phyloP scores from a whole-genome alignment of 2,888 invertebrate genomes.

The Lagria hirta region DNA sequence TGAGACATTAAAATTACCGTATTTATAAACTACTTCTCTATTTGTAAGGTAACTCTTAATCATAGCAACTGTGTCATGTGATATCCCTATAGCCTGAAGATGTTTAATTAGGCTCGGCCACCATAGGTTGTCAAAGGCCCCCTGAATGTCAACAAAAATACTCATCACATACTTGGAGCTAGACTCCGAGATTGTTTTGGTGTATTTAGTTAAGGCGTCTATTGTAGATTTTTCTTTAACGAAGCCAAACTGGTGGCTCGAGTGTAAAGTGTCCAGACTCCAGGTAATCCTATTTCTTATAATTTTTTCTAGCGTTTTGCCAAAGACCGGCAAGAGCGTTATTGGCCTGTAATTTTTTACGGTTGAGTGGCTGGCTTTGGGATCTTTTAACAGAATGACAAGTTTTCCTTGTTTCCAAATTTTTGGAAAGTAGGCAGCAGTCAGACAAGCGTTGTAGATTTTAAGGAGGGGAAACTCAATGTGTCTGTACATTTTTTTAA shows the following conservation, averaged over 20 bases:
- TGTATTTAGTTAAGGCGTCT: neutral
- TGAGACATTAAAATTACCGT: neutral
- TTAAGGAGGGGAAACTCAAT: too few species aligned
- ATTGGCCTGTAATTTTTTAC: slow-evolving; percentile 7
- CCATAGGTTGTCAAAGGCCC: slow-evolving; percentile 3
- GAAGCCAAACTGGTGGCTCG: slow-evolving; percentile 3
- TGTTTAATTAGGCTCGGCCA: slow-evolving; percentile 6
- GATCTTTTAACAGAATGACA: slow-evolving; percentile 1
- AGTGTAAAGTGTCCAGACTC: slow-evolving; percentile 1
- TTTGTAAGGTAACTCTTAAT: slow-evolving; percentile 2
- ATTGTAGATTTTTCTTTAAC: slow-evolving; percentile 2
- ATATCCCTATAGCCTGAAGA: neutral
- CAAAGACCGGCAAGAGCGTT: slow-evolving; percentile 2
- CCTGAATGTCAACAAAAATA: slow-evolving; percentile 5
- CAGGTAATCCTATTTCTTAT: too few species aligned
- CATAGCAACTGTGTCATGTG: neutral
- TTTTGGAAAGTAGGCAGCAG: slow-evolving; percentile 1
- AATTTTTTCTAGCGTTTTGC: slow-evolving; percentile 3
- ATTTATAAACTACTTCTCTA: neutral
- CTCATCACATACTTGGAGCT: slow-evolving; percentile 1
- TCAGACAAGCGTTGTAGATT: neutral
- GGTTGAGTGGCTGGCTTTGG: neutral
- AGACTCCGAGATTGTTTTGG: neutral
- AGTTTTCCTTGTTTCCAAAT: slow-evolving; percentile 7
- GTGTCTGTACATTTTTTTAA: too few species aligned